Percentiles rank a stretch among this genome's conserved stretches.
Conservation (phyloP, 2,113 vertebrate genomes). For the Nanger granti region DNA sequence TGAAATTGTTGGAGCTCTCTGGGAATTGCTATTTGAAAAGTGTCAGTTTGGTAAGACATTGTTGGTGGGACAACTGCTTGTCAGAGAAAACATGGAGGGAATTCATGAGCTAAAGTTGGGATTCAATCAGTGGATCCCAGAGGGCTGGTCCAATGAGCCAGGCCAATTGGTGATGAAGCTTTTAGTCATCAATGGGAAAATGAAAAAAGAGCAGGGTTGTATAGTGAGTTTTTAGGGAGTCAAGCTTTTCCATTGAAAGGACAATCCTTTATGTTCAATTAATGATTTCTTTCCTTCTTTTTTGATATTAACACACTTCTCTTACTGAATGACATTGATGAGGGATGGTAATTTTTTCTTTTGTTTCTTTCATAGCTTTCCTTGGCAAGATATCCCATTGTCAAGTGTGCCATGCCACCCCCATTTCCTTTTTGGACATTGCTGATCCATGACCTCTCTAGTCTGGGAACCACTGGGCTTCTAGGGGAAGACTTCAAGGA, state of each 20-base stretch:
- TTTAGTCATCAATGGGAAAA: not conserved
- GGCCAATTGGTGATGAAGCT: not conserved
- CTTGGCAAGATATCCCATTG: not conserved
- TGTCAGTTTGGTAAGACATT: not conserved
- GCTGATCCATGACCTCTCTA: not conserved
- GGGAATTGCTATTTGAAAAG: not conserved
- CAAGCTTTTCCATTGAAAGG: not conserved
- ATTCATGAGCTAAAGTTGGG: not conserved
- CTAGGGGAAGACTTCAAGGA: not conserved
- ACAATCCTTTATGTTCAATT: not conserved
- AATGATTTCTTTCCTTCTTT: not conserved
- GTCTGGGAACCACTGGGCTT: not conserved
- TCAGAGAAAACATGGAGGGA: not conserved
- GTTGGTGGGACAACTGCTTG: not conserved
- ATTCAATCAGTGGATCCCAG: not conserved
- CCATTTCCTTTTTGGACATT: not conserved
- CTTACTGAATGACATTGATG: not conserved
- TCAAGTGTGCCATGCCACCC: not conserved
- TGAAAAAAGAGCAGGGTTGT: not conserved
- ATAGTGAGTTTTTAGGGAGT: not conserved
- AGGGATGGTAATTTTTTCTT: not conserved
- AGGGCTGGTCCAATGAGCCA: not conserved
- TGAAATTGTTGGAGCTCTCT: not conserved
- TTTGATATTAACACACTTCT: not conserved
- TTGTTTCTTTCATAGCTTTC: not conserved